A percentile compares a stretch with the other conserved stretches of the same genome.
phyloP scores from a whole-genome alignment of 2,888 invertebrate genomes.

The Apeira syringaria region DNA sequence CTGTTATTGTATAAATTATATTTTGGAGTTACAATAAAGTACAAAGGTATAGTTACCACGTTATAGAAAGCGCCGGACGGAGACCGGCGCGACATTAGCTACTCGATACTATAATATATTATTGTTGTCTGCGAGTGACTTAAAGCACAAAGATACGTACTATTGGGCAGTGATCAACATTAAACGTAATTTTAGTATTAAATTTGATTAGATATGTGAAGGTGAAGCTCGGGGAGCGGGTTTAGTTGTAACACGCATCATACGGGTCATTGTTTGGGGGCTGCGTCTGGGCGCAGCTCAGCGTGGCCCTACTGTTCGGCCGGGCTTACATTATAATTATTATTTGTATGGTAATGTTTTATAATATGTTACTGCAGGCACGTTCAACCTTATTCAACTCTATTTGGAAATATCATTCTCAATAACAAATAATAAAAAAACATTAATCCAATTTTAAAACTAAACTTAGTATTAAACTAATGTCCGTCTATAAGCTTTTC shows the following conservation, averaged over 20 bases:
- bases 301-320: constrained; percentile 51
- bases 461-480: too few relatives aligned
- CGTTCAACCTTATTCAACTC: constrained; percentile 44
- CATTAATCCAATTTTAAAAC: too few relatives aligned
- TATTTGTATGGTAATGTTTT: constrained; percentile 73
- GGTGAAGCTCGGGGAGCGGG: constrained; percentile 64
- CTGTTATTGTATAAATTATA: constrained; percentile 80
- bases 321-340: constrained; percentile 44
- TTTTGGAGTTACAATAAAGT: constrained; percentile 78
- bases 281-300: constrained; percentile 59
- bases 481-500: constrained; percentile 8
- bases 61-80: constrained; percentile 58
- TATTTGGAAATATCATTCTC: constrained; percentile 12
- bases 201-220: constrained; percentile 76
- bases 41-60: constrained; percentile 62
- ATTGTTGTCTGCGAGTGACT: constrained; percentile 79
- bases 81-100: constrained; percentile 64
- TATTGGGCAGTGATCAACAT: constrained; percentile 84
- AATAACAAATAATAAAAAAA: too few relatives aligned
- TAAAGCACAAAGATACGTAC: constrained; percentile 82
- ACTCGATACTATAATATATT: constrained; percentile 64
- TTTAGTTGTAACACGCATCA: constrained; percentile 71
- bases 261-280: constrained; percentile 78
- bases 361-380: constrained; percentile 65
- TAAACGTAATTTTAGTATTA: constrained; percentile 80